Percentiles rank a stretch among this genome's conserved stretches.
These are phyloP conservation scores for Hucho hucho DNA, from an alignment of 2,113 vertebrate species.

Conservation along the genomic window DNA sequence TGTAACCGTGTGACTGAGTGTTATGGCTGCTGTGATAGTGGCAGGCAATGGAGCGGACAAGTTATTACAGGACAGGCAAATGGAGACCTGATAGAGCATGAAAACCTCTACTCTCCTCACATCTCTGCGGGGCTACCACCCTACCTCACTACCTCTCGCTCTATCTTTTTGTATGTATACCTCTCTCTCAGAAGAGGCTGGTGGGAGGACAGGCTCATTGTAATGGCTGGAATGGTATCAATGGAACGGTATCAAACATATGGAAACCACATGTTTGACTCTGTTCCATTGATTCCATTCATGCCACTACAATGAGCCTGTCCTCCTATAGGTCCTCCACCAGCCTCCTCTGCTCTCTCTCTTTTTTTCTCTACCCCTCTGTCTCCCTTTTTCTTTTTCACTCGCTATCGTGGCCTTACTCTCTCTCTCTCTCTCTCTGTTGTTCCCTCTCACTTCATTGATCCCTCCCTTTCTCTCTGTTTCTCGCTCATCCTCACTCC, in stretches of 20 bases:
- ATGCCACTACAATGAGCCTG: too few species aligned
- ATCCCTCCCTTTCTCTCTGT: background rate
- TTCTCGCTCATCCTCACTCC: too few species aligned
- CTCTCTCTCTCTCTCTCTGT: background rate
- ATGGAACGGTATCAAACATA: too few species aligned
- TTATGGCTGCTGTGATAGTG: constrained; percentile 58
- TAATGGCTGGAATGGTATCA: too few species aligned
- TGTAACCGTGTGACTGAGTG: constrained; percentile 53
- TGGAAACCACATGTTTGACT: too few species aligned
- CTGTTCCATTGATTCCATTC: too few species aligned
- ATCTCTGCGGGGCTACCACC: background rate
- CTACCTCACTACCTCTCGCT: background rate
- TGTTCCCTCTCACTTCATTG: constrained; percentile 16
- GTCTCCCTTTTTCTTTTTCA: background rate
- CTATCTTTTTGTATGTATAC: background rate
- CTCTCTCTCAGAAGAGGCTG: background rate
- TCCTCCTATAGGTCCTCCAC: too few species aligned
- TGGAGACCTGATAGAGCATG: constrained; percentile 64
- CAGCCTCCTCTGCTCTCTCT: background rate
- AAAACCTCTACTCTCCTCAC: constrained; percentile 32
- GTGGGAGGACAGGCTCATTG: too few species aligned
- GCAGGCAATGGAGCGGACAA: constrained; percentile 65
- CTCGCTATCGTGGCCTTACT: background rate
- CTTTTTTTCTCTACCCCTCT: background rate
- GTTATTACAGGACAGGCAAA: constrained; percentile 72